Evolutionary conservation across 2,113 vertebrate genomes (phyloP).

Genomic region (Rhineura floridana): DNA sequence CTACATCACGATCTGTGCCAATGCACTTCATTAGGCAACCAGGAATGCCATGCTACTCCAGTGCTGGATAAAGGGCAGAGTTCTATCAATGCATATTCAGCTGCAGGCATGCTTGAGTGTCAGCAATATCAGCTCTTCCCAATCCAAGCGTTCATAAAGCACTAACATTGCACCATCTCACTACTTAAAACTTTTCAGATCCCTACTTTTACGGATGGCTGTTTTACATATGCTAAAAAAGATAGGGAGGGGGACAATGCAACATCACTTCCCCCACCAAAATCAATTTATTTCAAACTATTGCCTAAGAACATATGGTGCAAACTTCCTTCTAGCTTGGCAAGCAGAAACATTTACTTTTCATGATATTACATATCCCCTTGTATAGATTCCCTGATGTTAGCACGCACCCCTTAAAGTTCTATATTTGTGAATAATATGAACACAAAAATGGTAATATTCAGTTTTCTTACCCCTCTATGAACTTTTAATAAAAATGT

Average conservation of each 20-base stretch:
- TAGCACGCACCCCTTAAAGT: neutral
- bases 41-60: constrained; percentile 1
- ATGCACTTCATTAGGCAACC: neutral
- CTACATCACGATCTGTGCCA: neutral
- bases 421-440: neutral
- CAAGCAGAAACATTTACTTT: neutral
- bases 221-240: neutral
- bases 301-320: no score
- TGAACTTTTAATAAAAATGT: neutral
- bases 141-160: neutral
- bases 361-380: neutral
- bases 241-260: neutral
- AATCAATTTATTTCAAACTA: neutral
- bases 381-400: rapidly evolving
- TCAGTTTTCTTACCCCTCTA: neutral
- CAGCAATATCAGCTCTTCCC: neutral
- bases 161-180: neutral
- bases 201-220: neutral
- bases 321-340: neutral
- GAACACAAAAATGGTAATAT: neutral
- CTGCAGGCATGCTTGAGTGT: neutral
- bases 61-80: neutral
- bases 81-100: neutral
- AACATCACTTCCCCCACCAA: neutral
- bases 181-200: neutral